A percentile compares a stretch with the other conserved stretches of the same genome.
These are phyloP conservation scores for Balanococcus diminutus DNA, from an alignment of 2,888 invertebrate genomes.

Conservation along the genomic window DNA sequence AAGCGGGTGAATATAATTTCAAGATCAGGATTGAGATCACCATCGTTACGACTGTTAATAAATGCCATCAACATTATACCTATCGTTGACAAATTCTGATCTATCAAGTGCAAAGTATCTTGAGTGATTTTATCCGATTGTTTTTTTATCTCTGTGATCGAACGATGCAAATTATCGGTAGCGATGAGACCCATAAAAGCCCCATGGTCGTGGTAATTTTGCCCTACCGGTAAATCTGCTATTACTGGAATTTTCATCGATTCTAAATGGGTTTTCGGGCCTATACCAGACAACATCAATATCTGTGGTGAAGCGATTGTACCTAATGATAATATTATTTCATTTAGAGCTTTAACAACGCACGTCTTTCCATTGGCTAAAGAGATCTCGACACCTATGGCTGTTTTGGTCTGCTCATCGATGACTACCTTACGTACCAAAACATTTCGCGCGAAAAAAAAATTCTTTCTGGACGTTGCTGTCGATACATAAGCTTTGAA, in stretches of 20 bases:
- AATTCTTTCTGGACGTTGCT: constrained; percentile 51
- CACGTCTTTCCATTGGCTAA: constrained; percentile 26
- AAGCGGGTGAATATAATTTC: constrained; percentile 29
- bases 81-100: neutral
- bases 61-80: neutral
- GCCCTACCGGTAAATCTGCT: constrained; percentile 56
- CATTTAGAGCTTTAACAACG: constrained; percentile 50
- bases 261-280: constrained; percentile 55
- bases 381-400: constrained; percentile 55
- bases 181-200: constrained; percentile 34
- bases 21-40: neutral
- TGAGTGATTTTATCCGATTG: neutral
- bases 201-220: constrained; percentile 56
- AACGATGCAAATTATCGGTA: constrained; percentile 44
- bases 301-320: constrained; percentile 57
- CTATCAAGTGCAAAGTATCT: neutral
- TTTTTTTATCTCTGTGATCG: neutral
- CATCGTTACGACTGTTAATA: neutral
- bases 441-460: constrained; percentile 55
- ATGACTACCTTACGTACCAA: constrained; percentile 56
- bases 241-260: constrained; percentile 53
- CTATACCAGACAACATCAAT: constrained; percentile 57
- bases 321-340: constrained; percentile 57
- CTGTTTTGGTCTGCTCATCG: constrained; percentile 48
- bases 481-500: constrained; percentile 56